Evolutionary conservation across 1,140 invertebrate genomes (phyloP).

Genomic region (Brachionus rubens): DNA sequence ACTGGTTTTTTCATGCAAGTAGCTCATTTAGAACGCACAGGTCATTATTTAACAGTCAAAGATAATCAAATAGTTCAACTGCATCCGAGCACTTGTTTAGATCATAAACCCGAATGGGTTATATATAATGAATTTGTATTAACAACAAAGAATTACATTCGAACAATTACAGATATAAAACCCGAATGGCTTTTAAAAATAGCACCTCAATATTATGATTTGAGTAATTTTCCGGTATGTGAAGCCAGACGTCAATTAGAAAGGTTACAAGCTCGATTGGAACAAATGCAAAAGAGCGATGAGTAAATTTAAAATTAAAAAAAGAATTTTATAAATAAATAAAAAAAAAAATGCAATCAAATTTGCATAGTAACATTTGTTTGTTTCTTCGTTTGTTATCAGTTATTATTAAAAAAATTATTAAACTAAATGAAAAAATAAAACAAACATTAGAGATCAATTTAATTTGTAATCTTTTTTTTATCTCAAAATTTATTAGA

Average conservation of each 20-base stretch:
- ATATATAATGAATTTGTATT: slow-evolving; percentile 99
- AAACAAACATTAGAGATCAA: too few species aligned
- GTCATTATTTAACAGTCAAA: slow-evolving; percentile 96
- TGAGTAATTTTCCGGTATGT: slow-evolving; percentile 93
- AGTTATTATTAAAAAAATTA: too few species aligned
- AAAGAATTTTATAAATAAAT: too few species aligned
- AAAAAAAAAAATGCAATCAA: too few species aligned
- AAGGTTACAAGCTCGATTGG: slow-evolving; percentile 62
- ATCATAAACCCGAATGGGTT: slow-evolving; percentile 99
- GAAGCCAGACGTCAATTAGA: slow-evolving; percentile 84
- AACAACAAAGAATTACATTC: slow-evolving; percentile 98
- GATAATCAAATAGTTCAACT: slow-evolving; percentile 98
- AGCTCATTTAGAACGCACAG: slow-evolving; percentile 87
- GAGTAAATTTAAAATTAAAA: too few species aligned
- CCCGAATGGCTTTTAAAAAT: slow-evolving; percentile 82
- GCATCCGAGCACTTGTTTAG: slow-evolving; percentile 95
- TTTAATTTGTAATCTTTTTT: too few species aligned
- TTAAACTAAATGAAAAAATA: too few species aligned
- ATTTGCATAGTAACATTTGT: too few species aligned
- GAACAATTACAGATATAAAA: slow-evolving; percentile 97
- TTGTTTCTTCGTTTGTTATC: too few species aligned
- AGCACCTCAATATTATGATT: slow-evolving; percentile 95
- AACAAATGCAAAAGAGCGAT: slow-evolving; percentile 34
- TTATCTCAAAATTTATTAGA: too few species aligned
- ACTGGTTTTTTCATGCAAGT: slow-evolving; percentile 99